Conservation (phyloP, 1,140 invertebrate genomes). For the Leptinotarsa texana region DNA sequence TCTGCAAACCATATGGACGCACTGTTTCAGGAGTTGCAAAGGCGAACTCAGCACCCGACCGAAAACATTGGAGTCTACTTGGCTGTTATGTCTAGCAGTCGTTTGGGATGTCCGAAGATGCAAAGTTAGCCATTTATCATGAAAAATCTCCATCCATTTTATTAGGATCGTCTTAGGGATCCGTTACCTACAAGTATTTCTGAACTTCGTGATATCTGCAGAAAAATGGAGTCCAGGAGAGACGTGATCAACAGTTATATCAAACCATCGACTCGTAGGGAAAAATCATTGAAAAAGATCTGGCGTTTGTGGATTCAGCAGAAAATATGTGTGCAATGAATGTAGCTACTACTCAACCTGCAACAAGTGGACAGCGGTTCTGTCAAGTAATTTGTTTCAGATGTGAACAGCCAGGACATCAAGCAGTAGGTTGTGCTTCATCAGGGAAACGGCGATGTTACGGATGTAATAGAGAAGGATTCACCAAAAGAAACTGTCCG, state of each 20-base stretch:
- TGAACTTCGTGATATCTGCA: conserved; percentile 21
- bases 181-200: conserved; percentile 17
- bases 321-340: neutral
- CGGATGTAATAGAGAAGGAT: neutral
- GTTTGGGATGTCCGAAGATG: conserved; percentile 27
- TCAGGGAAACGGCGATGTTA: neutral
- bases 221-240: conserved; percentile 15
- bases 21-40: conserved; percentile 32
- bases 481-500: neutral
- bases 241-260: conserved; percentile 16
- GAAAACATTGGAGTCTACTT: conserved; percentile 43
- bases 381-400: neutral
- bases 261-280: conserved; percentile 7
- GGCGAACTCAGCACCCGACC: conserved; percentile 28
- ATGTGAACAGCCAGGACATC: neutral
- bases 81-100: conserved; percentile 42
- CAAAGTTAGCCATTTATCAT: conserved; percentile 8
- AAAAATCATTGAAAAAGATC: conserved; percentile 12
- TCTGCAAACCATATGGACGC: conserved; percentile 30
- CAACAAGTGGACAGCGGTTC: neutral
- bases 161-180: conserved; percentile 29
- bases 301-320: neutral
- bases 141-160: conserved; percentile 27
- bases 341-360: neutral
- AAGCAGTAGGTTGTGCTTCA: neutral